Percentiles rank a stretch among this genome's conserved stretches.
Evolutionary conservation across 92 coral and sea anemone genomes (phyloP).

Genomic region (Meandrina meandrites): DNA sequence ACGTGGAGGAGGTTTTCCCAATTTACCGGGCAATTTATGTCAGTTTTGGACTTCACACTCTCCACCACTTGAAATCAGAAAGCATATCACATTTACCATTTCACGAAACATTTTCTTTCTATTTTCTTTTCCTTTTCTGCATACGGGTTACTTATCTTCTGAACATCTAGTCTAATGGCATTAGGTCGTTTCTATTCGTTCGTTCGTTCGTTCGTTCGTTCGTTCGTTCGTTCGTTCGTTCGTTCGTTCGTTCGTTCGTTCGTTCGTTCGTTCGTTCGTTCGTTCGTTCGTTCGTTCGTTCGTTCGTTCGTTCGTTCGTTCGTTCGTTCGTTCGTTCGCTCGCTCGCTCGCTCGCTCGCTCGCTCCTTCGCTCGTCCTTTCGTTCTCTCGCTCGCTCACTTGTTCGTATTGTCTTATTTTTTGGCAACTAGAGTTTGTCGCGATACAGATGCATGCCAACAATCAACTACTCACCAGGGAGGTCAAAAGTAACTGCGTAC

Average conservation of each 20-base stretch:
- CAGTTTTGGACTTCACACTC: not conserved
- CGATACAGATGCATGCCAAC: not conserved
- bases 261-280: too few species aligned
- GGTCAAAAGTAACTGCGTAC: slow-evolving; percentile 80
- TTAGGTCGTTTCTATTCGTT: too few species aligned
- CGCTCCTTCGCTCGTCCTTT: too few species aligned
- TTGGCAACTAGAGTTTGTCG: not conserved
- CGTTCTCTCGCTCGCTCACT: too few species aligned
- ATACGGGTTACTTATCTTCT: not conserved
- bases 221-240: too few species aligned
- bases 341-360: too few species aligned
- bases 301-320: too few species aligned
- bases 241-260: too few species aligned
- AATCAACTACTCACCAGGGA: slow-evolving; percentile 63
- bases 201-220: too few species aligned
- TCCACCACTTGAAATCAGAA: not conserved
- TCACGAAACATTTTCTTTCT: not conserved
- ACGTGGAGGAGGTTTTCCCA: not conserved
- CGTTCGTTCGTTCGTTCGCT: too few species aligned
- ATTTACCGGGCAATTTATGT: too few species aligned
- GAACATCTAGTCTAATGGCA: not conserved
- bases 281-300: too few species aligned
- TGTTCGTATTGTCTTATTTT: not conserved
- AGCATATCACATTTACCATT: not conserved
- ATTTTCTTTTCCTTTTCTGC: not conserved